These are phyloP conservation scores for Cydia fagiglandana DNA, from an alignment of 1,140 invertebrate species.

Conservation along the genomic window DNA sequence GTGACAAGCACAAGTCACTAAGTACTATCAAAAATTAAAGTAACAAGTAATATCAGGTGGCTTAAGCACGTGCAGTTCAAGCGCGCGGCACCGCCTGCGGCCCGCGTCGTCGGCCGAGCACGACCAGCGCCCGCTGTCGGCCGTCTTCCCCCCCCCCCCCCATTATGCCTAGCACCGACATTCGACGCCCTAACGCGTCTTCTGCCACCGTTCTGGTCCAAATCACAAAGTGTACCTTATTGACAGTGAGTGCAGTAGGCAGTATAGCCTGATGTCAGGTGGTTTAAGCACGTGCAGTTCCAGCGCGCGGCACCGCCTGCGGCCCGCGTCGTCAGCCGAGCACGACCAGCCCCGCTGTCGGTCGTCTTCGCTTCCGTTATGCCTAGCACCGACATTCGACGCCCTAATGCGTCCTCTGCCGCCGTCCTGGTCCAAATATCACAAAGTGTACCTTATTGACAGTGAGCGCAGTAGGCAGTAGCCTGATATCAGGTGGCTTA, in stretches of 20 bases:
- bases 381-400: conserved; percentile 85
- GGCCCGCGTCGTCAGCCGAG: conserved; percentile 85
- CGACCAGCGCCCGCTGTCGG: no score
- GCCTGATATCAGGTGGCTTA: no score
- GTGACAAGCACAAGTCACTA: no score
- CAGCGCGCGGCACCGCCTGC: conserved; percentile 86
- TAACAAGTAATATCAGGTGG: no score
- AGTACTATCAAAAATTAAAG: no score
- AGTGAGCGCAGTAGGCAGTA: no score
- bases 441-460: no score
- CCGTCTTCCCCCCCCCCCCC: no score
- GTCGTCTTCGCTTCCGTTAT: conserved; percentile 83
- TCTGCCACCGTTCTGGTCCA: conserved; percentile 59
- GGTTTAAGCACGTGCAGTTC: conserved; percentile 83
- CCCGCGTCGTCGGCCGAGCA: no score
- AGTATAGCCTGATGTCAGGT: conserved; percentile 85
- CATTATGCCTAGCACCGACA: conserved; percentile 85
- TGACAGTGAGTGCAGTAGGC: conserved; percentile 86
- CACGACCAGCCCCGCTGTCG: conserved; percentile 88
- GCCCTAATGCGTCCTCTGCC: conserved; percentile 82
- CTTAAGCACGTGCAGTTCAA: no score
- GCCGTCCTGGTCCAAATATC: no score
- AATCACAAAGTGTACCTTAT: conserved; percentile 78
- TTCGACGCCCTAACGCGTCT: conserved; percentile 84
- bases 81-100: no score